These are phyloP conservation scores for Sceliomorpha sp. DNA, from an alignment of 2,888 invertebrate species.

Conservation along the genomic window DNA sequence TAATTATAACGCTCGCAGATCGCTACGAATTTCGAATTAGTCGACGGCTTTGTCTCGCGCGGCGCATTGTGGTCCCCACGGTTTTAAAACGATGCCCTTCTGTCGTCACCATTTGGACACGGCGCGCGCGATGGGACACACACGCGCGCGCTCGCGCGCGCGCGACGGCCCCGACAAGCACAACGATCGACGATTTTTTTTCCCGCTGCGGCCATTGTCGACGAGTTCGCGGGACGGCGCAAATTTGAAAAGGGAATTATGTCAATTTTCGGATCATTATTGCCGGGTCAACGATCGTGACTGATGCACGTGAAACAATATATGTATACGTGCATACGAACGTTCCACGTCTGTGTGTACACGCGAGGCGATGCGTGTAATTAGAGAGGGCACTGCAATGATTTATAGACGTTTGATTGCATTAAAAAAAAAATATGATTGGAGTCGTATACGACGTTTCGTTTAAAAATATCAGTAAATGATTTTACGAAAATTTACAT, in stretches of 20 bases:
- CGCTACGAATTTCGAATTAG: slow-evolving; percentile 69
- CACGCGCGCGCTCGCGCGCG: no score
- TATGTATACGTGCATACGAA: slow-evolving; percentile 19
- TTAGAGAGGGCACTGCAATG: slow-evolving; percentile 45
- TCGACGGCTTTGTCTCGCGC: slow-evolving; percentile 64
- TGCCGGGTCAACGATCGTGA: slow-evolving; percentile 51
- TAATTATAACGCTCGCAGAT: slow-evolving; percentile 61
- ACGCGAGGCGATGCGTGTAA: slow-evolving; percentile 35
- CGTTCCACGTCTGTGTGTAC: slow-evolving; percentile 18
- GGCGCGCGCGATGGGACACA: no score
- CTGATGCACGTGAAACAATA: slow-evolving; percentile 30
- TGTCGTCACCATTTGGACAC: slow-evolving; percentile 51
- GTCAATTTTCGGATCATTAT: slow-evolving; percentile 59
- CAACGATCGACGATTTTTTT: slow-evolving; percentile 48
- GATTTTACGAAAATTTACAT: no score
- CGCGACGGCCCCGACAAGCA: no score
- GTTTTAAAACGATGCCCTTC: slow-evolving; percentile 65
- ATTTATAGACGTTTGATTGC: no score
- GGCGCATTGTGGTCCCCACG: slow-evolving; percentile 64
- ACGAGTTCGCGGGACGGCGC: slow-evolving; percentile 33
- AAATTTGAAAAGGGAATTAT: slow-evolving; percentile 50
- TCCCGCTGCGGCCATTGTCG: slow-evolving; percentile 62
- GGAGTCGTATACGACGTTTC: no score
- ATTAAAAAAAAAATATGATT: no score
- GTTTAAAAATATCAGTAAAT: no score